Percentiles rank a stretch among this genome's conserved stretches.
phyloP scores from a whole-genome alignment of 2,888 invertebrate species.

The Phoenoteleia sp. region DNA sequence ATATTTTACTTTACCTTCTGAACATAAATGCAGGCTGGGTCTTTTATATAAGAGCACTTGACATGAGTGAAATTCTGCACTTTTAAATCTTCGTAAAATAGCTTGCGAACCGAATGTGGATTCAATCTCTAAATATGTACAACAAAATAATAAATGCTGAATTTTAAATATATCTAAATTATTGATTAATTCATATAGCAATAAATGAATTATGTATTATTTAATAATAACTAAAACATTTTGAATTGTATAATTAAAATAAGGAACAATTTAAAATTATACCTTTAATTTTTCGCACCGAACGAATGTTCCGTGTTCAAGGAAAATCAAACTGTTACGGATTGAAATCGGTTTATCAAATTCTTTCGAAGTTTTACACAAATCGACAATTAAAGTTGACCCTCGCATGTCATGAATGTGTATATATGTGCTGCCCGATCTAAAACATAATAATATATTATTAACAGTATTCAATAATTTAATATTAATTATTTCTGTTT shows the following conservation, averaged over 20 bases:
- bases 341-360: slow-evolving; percentile 80
- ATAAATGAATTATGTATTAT: no score
- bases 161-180: no score
- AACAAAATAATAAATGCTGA: background rate
- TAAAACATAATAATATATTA: no score
- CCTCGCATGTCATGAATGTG: slow-evolving; percentile 75
- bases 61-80: slow-evolving; percentile 87
- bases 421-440: slow-evolving; percentile 76
- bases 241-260: slow-evolving; percentile 7
- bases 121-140: slow-evolving; percentile 76
- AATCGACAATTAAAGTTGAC: slow-evolving; percentile 84
- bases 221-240: no score
- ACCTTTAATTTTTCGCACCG: slow-evolving; percentile 74
- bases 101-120: slow-evolving; percentile 78
- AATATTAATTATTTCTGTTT: no score
- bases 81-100: slow-evolving; percentile 84
- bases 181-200: no score
- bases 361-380: slow-evolving; percentile 61
- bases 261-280: no score
- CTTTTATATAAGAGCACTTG: slow-evolving; percentile 88
- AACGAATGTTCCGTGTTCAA: slow-evolving; percentile 84
- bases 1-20: slow-evolving; percentile 87
- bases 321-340: slow-evolving; percentile 86
- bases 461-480: no score
- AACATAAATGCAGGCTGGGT: slow-evolving; percentile 90